Conservation (phyloP, 1,140 invertebrate genomes). For the Trichogramma pretiosum region DNA sequence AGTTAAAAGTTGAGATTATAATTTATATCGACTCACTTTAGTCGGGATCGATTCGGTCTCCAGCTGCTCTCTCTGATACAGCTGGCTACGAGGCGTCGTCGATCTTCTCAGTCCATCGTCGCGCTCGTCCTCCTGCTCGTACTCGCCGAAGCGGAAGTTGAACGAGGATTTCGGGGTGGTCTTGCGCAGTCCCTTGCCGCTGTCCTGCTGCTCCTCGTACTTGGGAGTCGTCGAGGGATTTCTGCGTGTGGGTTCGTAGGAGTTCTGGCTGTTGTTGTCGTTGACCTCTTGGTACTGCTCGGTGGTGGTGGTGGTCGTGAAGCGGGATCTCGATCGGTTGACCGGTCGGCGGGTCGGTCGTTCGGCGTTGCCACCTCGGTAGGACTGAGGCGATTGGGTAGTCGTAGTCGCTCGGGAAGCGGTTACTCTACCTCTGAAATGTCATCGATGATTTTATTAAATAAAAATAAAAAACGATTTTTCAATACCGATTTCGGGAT, state of each 20-base stretch:
- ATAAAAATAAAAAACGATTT: conserved; percentile 1
- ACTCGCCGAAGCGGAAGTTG: conserved; percentile 5
- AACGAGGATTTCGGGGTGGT: neutral
- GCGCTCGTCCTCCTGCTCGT: too few relatives aligned
- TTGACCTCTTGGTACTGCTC: conserved; percentile 34
- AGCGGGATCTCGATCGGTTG: conserved; percentile 35
- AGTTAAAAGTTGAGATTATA: too few relatives aligned
- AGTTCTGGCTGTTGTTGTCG: too few relatives aligned
- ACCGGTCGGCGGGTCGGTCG: conserved; percentile 30
- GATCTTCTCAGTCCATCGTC: too few relatives aligned
- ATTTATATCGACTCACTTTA: conserved; percentile 16
- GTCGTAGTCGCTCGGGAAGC: conserved; percentile 27
- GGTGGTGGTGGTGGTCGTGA: conserved; percentile 32
- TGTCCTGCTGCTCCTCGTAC: conserved; percentile 24
- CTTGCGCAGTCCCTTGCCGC: neutral
- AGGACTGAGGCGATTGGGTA: conserved; percentile 22
- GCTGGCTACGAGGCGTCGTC: too few relatives aligned
- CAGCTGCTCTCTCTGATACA: conserved; percentile 17
- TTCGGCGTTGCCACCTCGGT: too few relatives aligned
- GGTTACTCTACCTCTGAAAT: conserved; percentile 27
- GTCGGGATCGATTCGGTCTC: conserved; percentile 15
- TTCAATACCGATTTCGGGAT: too few relatives aligned
- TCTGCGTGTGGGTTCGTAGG: conserved; percentile 33
- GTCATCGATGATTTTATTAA: neutral
- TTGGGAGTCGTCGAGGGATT: conserved; percentile 30